These are phyloP conservation scores for Rhynchonycteris naso DNA, from an alignment of 2,797 vertebrate genomes.

Conservation along the genomic window DNA sequence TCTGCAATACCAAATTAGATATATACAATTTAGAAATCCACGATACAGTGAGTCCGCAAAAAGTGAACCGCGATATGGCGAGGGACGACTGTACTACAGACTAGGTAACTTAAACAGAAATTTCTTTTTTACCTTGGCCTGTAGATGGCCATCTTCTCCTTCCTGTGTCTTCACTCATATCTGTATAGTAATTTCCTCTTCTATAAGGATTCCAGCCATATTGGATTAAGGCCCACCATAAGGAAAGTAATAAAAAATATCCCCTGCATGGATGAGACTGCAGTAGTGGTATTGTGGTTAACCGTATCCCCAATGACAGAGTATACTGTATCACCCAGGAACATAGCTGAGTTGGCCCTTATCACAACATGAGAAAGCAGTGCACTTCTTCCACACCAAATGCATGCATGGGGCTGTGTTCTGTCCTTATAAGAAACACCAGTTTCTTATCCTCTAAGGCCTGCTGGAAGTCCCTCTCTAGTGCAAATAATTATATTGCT, in stretches of 20 bases:
- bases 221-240: background rate
- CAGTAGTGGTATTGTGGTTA: background rate
- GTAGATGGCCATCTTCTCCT: background rate
- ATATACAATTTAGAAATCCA: too few species aligned
- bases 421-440: background rate
- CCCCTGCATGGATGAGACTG: background rate
- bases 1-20: too few species aligned
- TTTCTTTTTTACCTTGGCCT: background rate
- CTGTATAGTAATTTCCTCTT: background rate
- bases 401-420: background rate
- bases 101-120: background rate
- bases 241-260: slow-evolving; percentile 10
- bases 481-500: background rate
- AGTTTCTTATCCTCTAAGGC: background rate
- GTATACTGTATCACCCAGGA: background rate
- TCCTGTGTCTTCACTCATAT: background rate
- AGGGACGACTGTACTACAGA: background rate
- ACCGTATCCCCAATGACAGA: background rate
- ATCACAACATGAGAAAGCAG: background rate
- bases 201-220: background rate
- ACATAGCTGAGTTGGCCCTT: background rate
- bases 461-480: background rate
- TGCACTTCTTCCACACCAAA: background rate
- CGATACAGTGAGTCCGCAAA: too few species aligned
- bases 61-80: too few species aligned